Percentiles rank a stretch among this genome's conserved stretches.
Conservation (phyloP, 2,797 vertebrate genomes). For the Erithacus rubecula region DNA sequence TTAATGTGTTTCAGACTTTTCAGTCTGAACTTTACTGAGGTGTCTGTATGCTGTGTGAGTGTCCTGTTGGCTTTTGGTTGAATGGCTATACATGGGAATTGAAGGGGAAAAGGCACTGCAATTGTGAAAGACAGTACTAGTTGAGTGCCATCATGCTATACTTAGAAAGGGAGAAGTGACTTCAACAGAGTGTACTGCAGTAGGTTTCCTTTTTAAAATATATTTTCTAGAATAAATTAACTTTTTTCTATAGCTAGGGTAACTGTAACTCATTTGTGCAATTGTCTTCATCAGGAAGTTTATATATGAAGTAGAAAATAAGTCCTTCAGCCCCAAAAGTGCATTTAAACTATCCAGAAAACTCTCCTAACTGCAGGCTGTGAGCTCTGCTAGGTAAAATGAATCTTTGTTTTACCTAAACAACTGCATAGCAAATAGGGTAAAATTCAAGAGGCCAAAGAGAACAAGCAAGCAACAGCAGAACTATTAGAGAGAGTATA, state of each 20-base stretch:
- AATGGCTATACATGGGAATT: not conserved
- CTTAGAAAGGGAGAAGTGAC: not conserved
- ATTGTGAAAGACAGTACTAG: not conserved
- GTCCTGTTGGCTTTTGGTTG: not conserved
- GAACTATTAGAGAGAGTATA: not conserved
- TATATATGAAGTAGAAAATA: not conserved
- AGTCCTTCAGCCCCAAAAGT: not conserved
- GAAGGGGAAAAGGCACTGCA: not conserved
- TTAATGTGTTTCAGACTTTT: not conserved
- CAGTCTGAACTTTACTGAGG: not conserved
- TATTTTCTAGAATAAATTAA: too few species aligned
- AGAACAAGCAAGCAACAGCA: not conserved
- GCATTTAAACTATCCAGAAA: not conserved
- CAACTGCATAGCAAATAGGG: not conserved
- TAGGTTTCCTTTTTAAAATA: not conserved
- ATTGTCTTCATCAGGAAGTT: not conserved
- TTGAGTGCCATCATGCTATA: not conserved
- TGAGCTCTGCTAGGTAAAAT: not conserved
- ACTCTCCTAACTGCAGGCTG: not conserved
- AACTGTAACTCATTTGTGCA: not conserved
- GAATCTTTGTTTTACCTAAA: not conserved
- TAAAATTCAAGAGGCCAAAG: not conserved
- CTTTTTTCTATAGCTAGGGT: not conserved
- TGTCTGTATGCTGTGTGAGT: not conserved
- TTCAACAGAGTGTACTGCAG: not conserved